These are phyloP conservation scores for Centroberyx gerrardi DNA, from an alignment of 2,797 vertebrate genomes.

Conservation along the genomic window DNA sequence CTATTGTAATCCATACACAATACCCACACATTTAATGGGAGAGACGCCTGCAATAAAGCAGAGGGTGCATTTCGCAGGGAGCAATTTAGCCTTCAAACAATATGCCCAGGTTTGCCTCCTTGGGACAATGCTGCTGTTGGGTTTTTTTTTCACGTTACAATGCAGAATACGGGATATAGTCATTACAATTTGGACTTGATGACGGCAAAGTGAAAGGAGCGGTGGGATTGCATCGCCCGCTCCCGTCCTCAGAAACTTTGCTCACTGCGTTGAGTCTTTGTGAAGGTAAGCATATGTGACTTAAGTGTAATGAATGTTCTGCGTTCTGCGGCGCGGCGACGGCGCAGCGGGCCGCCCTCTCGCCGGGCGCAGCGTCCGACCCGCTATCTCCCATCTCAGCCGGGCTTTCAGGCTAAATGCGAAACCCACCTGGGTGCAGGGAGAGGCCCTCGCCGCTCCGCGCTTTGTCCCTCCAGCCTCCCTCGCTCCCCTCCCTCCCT, in stretches of 20 bases:
- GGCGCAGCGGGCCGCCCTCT: conserved; percentile 33
- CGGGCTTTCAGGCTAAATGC: conserved; percentile 84
- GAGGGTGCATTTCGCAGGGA: conserved; percentile 70
- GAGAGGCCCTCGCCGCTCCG: conserved; percentile 78
- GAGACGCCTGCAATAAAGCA: conserved; percentile 73
- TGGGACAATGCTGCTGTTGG: conserved; percentile 65
- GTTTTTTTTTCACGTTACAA: conserved; percentile 36
- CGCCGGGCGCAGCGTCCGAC: conserved; percentile 24
- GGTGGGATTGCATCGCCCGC: conserved; percentile 11
- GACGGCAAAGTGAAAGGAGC: conserved; percentile 48
- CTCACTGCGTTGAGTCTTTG: conserved; percentile 29
- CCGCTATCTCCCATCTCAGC: conserved; percentile 82
- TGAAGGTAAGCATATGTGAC: conserved; percentile 19
- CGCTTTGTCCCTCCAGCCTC: conserved; percentile 64
- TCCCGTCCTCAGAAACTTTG: conserved; percentile 25
- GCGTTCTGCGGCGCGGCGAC: conserved; percentile 3
- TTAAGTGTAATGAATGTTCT: conserved; percentile 27
- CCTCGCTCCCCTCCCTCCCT: conserved; percentile 75
- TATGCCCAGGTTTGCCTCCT: conserved; percentile 67
- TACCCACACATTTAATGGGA: conserved; percentile 77
- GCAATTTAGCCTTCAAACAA: conserved; percentile 80
- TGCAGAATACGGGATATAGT: conserved; percentile 47
- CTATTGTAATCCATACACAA: conserved; percentile 82
- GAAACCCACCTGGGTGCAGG: conserved; percentile 92
- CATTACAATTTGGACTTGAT: conserved; percentile 47